phyloP scores from a whole-genome alignment of 2,888 invertebrate genomes.

The Hirtodrosophila alboralis region DNA sequence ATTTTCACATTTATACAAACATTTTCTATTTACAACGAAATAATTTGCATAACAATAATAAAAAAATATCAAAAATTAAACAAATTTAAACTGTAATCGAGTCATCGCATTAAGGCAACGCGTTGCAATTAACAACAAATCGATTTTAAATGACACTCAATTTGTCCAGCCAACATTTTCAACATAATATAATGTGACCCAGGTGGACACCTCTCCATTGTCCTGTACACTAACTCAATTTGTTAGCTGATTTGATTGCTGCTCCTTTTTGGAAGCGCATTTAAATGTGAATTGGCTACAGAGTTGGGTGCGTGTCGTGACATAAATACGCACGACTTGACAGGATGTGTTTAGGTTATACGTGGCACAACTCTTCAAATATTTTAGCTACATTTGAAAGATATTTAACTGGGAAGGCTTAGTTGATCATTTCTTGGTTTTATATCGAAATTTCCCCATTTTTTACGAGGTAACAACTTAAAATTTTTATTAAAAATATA shows the following conservation, averaged over 20 bases:
- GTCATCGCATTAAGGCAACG: constrained; percentile 48
- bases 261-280: constrained; percentile 18
- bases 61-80: constrained; percentile 16
- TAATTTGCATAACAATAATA: constrained; percentile 4
- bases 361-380: too few species aligned
- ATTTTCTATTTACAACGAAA: too few species aligned
- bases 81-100: constrained; percentile 51
- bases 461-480: too few species aligned
- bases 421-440: too few species aligned
- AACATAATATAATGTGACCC: constrained; percentile 29
- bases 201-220: constrained; percentile 21
- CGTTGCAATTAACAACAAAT: constrained; percentile 65
- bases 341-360: too few species aligned
- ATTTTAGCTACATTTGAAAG: too few species aligned
- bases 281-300: too few species aligned
- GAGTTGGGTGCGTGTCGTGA: not conserved
- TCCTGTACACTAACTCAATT: constrained; percentile 15
- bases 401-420: too few species aligned
- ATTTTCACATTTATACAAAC: too few species aligned
- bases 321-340: too few species aligned
- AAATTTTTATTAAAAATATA: too few species aligned
- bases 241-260: constrained; percentile 32
- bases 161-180: constrained; percentile 16
- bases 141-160: constrained; percentile 56
- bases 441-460: too few species aligned